Evolutionary conservation across 2,797 vertebrate genomes (phyloP), one percentile per base, ranked within the genome.

Genomic region (Takifugu rubripes): DNA sequence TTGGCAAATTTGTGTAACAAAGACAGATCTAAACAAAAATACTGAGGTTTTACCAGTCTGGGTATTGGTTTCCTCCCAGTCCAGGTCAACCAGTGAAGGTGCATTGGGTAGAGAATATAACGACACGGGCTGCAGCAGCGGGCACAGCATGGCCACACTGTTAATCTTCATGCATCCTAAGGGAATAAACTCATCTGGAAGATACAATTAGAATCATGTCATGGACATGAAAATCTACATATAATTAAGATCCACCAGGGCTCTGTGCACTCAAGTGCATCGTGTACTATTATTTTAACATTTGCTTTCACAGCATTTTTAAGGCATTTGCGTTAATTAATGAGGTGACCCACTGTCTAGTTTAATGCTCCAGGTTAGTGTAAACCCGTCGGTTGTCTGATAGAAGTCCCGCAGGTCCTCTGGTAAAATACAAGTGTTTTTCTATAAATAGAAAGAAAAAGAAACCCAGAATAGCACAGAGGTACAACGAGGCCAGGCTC

Each of bases 361-460:
- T 78, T 95, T 98, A 49, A 96, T 91, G 40, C 80, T 95, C 96
- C 96, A 99, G 5, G 93, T 93, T 77, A 98, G 91, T 16, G 92
- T 92, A 59, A 98, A 96, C 58, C 97, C 95, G 73, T 99, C 94
- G 0, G 93, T 95, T 77, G 97, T 97, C 60, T 97, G 88, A 74
- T 97, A 99, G 73, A 98, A 98, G 79, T 96, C 95, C 86, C 93
- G 92, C 59, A 99, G 81, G 84, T 99, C 97, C 47, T 97, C 95
- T 31, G 97, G 96, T 61, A 99, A 87, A 61, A 88, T 29, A 31
- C 97, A 98, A 7, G 86, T 89, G 66, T 97, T 94, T 88, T 93
- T 98, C 97, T 99, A 75, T 10, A 45, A 52, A 49, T 21, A 66
- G 26, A 65, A 3, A 17, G 15, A 58, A 27, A 46, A 21, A 9